Evolutionary conservation across 2,888 invertebrate genomes (phyloP).

Genomic region (Sympetrum striolatum): DNA sequence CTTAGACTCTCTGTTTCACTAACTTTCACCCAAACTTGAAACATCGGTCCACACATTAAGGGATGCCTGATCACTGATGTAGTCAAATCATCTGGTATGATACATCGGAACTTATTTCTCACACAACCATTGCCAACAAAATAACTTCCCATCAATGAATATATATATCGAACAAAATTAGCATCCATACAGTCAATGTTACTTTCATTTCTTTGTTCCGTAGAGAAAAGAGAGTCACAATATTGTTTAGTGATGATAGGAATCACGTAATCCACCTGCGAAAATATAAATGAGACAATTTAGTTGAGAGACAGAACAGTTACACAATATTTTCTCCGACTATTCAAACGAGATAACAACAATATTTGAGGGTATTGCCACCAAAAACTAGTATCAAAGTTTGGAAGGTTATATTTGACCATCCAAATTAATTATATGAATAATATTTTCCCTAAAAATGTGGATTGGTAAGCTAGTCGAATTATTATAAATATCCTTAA

Average conservation of each 20-base stretch:
- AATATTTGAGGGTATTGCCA: too few species aligned
- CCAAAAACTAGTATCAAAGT: too few species aligned
- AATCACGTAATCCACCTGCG: slow-evolving; percentile 45
- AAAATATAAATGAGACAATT: not conserved
- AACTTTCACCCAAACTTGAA: slow-evolving; percentile 22
- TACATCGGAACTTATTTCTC: slow-evolving; percentile 44
- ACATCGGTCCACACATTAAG: not conserved
- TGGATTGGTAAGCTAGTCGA: too few species aligned
- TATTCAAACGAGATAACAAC: too few species aligned
- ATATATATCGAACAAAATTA: too few species aligned
- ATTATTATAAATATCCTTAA: too few species aligned
- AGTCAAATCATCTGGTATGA: slow-evolving; percentile 44
- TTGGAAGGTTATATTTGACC: too few species aligned
- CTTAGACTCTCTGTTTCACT: slow-evolving; percentile 2
- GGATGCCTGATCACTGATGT: not conserved
- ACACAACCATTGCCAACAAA: slow-evolving; percentile 9
- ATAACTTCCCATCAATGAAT: slow-evolving; percentile 45
- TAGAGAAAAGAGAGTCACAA: not conserved
- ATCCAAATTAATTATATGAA: too few species aligned
- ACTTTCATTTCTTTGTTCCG: not conserved
- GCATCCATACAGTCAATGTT: slow-evolving; percentile 4
- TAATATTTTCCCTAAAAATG: too few species aligned
- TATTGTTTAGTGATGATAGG: slow-evolving; percentile 44
- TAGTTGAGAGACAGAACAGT: too few species aligned
- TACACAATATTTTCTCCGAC: too few species aligned